Conservation (phyloP, 2,888 invertebrate species). For the Desoria tigrina region DNA sequence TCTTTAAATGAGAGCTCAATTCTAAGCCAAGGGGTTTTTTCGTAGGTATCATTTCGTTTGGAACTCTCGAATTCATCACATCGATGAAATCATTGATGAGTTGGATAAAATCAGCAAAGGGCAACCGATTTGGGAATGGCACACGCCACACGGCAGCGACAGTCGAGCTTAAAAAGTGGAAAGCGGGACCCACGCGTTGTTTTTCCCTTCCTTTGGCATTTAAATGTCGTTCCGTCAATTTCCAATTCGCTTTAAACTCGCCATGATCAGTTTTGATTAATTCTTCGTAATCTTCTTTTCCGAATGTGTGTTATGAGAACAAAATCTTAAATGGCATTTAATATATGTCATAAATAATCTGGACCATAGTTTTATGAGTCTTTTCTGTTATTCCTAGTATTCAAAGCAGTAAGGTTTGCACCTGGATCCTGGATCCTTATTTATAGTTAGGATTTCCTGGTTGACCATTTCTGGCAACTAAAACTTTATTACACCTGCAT, state of each 20-base stretch:
- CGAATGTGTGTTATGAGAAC: too few species aligned
- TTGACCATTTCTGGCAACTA: too few species aligned
- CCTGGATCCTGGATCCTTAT: too few species aligned
- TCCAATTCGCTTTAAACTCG: not conserved
- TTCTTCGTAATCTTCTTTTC: too few species aligned
- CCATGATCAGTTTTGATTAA: too few species aligned
- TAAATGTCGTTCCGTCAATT: not conserved
- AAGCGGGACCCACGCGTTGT: not conserved
- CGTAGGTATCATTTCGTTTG: not conserved
- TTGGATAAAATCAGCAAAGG: not conserved
- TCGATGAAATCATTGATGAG: constrained; percentile 1
- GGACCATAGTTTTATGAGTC: too few species aligned
- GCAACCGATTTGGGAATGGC: not conserved
- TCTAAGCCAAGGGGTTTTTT: not conserved
- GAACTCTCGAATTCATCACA: not conserved
- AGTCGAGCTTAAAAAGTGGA: constrained; percentile 2
- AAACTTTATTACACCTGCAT: too few species aligned
- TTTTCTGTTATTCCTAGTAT: too few species aligned
- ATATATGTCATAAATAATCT: too few species aligned
- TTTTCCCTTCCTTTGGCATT: not conserved
- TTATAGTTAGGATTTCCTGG: too few species aligned
- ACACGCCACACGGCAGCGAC: not conserved
- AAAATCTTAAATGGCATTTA: too few species aligned
- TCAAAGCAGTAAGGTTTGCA: too few species aligned
- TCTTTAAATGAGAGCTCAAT: not conserved